Conservation (phyloP, 2,888 invertebrate genomes). For the Luffia ferchaultella region DNA sequence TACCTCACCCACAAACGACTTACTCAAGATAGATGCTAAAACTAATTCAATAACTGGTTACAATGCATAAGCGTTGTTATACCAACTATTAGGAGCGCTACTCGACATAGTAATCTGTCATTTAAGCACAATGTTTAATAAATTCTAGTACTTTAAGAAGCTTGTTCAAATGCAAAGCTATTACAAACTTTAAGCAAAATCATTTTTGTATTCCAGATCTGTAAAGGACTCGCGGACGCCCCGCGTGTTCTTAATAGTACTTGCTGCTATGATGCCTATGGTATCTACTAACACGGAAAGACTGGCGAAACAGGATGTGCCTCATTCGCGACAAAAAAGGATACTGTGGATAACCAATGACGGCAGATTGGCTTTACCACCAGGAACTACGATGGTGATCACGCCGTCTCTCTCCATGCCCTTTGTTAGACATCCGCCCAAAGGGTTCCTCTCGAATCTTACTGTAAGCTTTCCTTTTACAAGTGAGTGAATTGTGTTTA, state of each 20-base stretch:
- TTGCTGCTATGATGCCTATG: constrained; percentile 49
- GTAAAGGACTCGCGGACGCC: constrained; percentile 53
- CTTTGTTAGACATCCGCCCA: constrained; percentile 84
- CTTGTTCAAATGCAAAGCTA: too few species aligned
- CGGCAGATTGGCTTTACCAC: constrained; percentile 83
- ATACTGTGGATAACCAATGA: constrained; percentile 88
- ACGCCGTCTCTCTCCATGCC: constrained; percentile 84
- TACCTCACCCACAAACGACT: too few species aligned
- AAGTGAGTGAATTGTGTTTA: constrained; percentile 74
- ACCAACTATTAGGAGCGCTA: too few species aligned
- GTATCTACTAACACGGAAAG: constrained; percentile 37
- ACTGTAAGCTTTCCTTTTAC: constrained; percentile 85
- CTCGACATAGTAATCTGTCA: too few species aligned
- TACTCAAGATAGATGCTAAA: too few species aligned
- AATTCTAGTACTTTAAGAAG: too few species aligned
- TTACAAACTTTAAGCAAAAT: neutral
- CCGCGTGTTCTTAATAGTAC: constrained; percentile 47
- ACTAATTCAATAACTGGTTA: too few species aligned
- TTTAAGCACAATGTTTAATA: too few species aligned
- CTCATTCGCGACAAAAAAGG: constrained; percentile 82
- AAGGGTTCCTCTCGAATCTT: constrained; percentile 85
- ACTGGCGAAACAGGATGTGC: constrained; percentile 45
- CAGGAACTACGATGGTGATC: constrained; percentile 81
- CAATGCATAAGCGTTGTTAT: too few species aligned
- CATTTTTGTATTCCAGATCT: constrained; percentile 23